Base-by-base conservation (phyloP, 2,888 invertebrate species). In the Eueremaeus valkanovi region DNA sequence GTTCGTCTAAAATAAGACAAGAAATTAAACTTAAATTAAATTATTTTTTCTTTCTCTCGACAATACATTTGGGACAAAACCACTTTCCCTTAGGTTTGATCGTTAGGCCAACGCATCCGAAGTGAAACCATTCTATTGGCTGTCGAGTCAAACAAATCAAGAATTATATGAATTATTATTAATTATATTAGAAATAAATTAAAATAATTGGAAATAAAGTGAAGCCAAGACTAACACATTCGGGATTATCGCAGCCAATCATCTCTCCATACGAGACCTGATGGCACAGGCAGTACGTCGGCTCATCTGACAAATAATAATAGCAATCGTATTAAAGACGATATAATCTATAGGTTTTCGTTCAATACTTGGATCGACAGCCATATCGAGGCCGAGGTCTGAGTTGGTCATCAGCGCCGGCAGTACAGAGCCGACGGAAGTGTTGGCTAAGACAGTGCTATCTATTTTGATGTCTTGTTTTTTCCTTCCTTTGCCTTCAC, bases 201-300 rank as follows among this genome's bases (percentile, higher is more conserved):
- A 55, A 55, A n/a, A 27, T 0, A 24, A 36, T 29, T 16, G 13
- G n/a, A 24, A 9, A 45, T 24, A 31, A 31, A 9, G 51, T 36
- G 27, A 1, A 51, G 21, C 1, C 36, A 72, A 24, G 29, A 5
- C 72, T 6, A 61, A 75, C 74, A 76, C 80, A 80, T 31, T 92
- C 92, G 72, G 90, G 90, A 84, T 95, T 95, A 85, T 96, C 95
- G 87, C 95, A 96, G 78, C 92, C 93, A 82, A 96, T 94, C 95
- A 96, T 96, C 86, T 95, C 93, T 75, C 95, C 95, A 81, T 94
- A 95, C 3, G 95, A 95, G 72, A 92, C 92, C 88, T 98, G 97
- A 84, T 97, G 95, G 82, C 98, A 99, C 51, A 96, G 86, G 83
- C 97, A 99, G 83, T 99, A 99, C 0, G 96, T 97, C 0, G 98